A percentile compares a stretch with the other conserved stretches of the same genome.
Conservation (phyloP, 2,888 invertebrate genomes). For the Hymenopus coronatus region DNA sequence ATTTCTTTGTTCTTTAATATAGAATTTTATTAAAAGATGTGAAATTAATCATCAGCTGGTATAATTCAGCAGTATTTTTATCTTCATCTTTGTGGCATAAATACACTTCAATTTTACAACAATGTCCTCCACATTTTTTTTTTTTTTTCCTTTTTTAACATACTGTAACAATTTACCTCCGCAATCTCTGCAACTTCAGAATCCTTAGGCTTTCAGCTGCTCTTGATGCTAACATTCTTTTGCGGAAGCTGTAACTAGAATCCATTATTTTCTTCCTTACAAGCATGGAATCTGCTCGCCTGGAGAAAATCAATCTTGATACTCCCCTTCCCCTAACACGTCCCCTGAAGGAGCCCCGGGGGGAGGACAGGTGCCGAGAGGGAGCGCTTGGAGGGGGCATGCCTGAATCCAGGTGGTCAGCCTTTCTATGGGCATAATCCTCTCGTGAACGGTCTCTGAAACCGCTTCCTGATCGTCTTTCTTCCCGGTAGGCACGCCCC, state of each 20-base stretch:
- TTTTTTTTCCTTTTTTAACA: slow-evolving; percentile 9
- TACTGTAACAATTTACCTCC: slow-evolving; percentile 43
- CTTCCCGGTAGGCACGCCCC: slow-evolving; percentile 35
- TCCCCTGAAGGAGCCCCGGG: slow-evolving; percentile 35
- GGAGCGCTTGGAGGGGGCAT: slow-evolving; percentile 31
- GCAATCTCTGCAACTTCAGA: slow-evolving; percentile 47
- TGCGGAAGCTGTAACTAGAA: slow-evolving; percentile 33
- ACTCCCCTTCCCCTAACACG: slow-evolving; percentile 32
- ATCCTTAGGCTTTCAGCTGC: slow-evolving; percentile 46
- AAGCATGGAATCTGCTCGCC: slow-evolving; percentile 32
- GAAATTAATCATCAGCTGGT: background rate
- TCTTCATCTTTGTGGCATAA: background rate
- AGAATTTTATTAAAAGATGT: background rate
- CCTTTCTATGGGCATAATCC: slow-evolving; percentile 35
- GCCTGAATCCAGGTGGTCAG: slow-evolving; percentile 28
- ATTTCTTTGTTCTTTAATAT: background rate
- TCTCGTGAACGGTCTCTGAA: slow-evolving; percentile 35
- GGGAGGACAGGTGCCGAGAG: slow-evolving; percentile 31
- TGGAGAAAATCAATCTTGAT: slow-evolving; percentile 32
- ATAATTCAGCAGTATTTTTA: background rate
- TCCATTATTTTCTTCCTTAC: slow-evolving; percentile 34
- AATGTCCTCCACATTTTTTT: slow-evolving; percentile 1
- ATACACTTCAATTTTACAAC: background rate
- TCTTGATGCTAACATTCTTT: slow-evolving; percentile 33
- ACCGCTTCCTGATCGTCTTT: slow-evolving; percentile 33